Evolutionary conservation across 2,888 invertebrate genomes (phyloP), one percentile per base, ranked within the genome.

Genomic region (Drosophila greeni): DNA sequence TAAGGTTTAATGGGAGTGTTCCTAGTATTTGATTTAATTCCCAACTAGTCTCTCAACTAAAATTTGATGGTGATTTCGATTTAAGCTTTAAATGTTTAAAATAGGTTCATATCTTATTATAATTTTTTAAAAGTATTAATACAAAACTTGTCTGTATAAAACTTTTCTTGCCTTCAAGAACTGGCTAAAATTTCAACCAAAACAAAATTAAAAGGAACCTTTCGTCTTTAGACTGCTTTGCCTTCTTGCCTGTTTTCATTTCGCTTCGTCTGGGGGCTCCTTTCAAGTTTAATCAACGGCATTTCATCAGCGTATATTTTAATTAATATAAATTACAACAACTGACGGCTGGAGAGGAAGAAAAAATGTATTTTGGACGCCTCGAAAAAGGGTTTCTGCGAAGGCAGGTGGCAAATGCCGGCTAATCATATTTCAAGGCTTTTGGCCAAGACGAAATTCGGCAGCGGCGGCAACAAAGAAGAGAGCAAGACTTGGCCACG

Each of bases 281-380:
- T 79, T 78, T 82, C 66, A 82, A 76, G 71, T 78, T 72, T 80
- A 80, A 80, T 80, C 83, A 80, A 73, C 66, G 73, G 79, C 74
- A 81, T 83, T 81, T 83, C 83, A 80, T 83, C 82, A 83, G 71
- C 82, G 74, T 64, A 75, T 73, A 78, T 82, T 83, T 80, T 80
- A 80, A 80, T 80, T 83, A 80, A 83, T 83, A 81, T 81, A 71
- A 80, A 83, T 83, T 83, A 78, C 82, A 75, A 67, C 60, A 68
- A 69, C 76, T 66, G 70, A 43, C 77, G 51, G 58, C 29, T 36
- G 37, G 20, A 26, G 36, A 14, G 31, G 20, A 59, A 14, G 23
- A 52, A 53, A 53, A 47, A 67, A 66, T 49, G 34, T 23, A 67
- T 74, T 74, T 66, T 53, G 47, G 57, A 26, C 48, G 53, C 47